Evolutionary conservation across 2,797 vertebrate species (phyloP).

Genomic region (Chelidonichthys spinosus): DNA sequence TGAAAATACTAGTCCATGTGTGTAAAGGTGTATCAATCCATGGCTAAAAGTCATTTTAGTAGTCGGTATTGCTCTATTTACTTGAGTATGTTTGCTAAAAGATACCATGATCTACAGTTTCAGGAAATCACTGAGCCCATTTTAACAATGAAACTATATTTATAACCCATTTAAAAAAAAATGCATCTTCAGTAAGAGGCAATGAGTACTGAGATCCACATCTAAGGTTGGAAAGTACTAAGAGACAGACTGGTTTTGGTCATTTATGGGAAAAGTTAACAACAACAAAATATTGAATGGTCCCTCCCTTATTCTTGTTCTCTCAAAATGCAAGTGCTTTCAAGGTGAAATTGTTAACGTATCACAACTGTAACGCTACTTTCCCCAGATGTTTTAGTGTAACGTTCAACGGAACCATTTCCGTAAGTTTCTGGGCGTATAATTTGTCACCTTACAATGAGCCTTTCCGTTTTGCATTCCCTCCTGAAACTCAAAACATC

Average conservation of each 20-base stretch:
- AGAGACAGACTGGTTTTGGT: neutral
- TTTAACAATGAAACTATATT: neutral
- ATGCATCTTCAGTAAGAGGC: neutral
- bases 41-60: too few relatives aligned
- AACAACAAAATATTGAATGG: neutral
- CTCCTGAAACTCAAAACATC: neutral
- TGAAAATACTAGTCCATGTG: slow-evolving; percentile 17
- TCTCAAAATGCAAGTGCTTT: neutral
- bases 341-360: neutral
- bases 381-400: neutral
- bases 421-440: neutral
- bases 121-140: neutral
- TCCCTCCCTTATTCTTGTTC: neutral
- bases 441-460: neutral
- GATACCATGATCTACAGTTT: neutral
- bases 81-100: too few relatives aligned
- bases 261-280: neutral
- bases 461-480: neutral
- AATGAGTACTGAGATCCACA: neutral
- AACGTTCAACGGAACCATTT: neutral
- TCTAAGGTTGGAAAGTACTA: neutral
- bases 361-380: neutral
- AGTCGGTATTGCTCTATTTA: neutral
- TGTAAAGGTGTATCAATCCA: neutral
- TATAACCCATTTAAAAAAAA: neutral